Evolutionary conservation across 2,113 vertebrate genomes (phyloP), one percentile per base, ranked within the genome.

Genomic region (Oxygymnocypris stewartii): DNA sequence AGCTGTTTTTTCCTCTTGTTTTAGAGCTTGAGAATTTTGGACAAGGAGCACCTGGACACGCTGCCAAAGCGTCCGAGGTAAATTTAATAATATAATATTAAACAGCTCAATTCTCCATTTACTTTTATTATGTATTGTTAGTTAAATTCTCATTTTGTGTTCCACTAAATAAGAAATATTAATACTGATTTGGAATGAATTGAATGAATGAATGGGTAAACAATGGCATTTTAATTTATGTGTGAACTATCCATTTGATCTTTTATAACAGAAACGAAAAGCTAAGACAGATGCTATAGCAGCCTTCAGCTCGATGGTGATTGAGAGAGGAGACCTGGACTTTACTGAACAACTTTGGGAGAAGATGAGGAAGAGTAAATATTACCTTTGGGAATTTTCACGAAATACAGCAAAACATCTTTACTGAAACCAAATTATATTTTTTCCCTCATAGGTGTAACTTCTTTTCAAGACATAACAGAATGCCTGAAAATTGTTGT

Each of bases 341-440:
- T 99, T 99, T 91, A 94, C 96, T 35, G 98, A 99, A 87, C 95
- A 97, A 65, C 92, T 99, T 1, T 99, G 98, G 98, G 96, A 96
- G 90, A 95, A 92, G 88, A 96, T 99, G 96, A 96, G 94, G 88
- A 96, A 92, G 90, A 96, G 98, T 99, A 88, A 88, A 96, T 42
- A 42, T 42, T 73, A 73, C 4, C 20, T 0, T 73, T 42, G 4
- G 16, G 20, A 73, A n/a, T n/a, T 42, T 42, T 73, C 37, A 42
- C 1, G 2, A 3, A 31, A 23, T 54, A 65, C 54, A 67, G 20
- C 6, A 42, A 20, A 75, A 12, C 7, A n/a, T 25, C 23, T 20
- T 71, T 11, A 42, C 10, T 73, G 4, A 44, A 57, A 82, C 61
- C 54, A 67, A 69, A 47, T 78, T 10, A 73, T 71, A 5, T 10